Evolutionary conservation across 2,888 invertebrate genomes (phyloP).

Genomic region (Lydus trimaculatus): DNA sequence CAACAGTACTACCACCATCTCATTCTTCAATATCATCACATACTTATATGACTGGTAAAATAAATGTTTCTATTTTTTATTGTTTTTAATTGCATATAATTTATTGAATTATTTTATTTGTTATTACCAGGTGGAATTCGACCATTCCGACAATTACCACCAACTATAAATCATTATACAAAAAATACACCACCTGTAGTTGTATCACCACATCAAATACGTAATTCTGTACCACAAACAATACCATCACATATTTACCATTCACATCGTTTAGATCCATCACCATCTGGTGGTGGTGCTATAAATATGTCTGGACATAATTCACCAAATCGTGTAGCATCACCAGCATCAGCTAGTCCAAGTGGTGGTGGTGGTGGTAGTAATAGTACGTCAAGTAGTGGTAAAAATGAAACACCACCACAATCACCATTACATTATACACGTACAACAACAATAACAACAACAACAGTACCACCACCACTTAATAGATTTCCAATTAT

Average conservation of each 20-base stretch:
- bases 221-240: slow-evolving; percentile 31
- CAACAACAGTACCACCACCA: slow-evolving; percentile 27
- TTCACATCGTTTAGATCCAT: slow-evolving; percentile 63
- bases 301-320: slow-evolving; percentile 57
- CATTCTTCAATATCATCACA: slow-evolving; percentile 29
- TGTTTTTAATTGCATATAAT: neutral
- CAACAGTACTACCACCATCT: slow-evolving; percentile 41
- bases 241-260: slow-evolving; percentile 59
- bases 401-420: slow-evolving; percentile 51
- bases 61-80: neutral
- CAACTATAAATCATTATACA: slow-evolving; percentile 48
- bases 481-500: slow-evolving; percentile 28
- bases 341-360: slow-evolving; percentile 58
- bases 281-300: slow-evolving; percentile 65
- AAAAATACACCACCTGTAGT: slow-evolving; percentile 26
- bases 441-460: slow-evolving; percentile 20
- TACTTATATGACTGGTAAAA: slow-evolving; percentile 37
- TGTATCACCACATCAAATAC: slow-evolving; percentile 31
- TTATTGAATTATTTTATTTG: neutral
- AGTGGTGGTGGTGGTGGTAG: too few relatives aligned
- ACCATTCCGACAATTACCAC: slow-evolving; percentile 44
- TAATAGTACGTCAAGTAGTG: slow-evolving; percentile 4
- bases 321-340: slow-evolving; percentile 52
- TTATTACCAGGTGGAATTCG: slow-evolving; percentile 39
- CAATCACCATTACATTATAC: slow-evolving; percentile 15